These are phyloP conservation scores for Buphagus erythrorhynchus DNA, from an alignment of 2,797 vertebrate species.

Conservation along the genomic window DNA sequence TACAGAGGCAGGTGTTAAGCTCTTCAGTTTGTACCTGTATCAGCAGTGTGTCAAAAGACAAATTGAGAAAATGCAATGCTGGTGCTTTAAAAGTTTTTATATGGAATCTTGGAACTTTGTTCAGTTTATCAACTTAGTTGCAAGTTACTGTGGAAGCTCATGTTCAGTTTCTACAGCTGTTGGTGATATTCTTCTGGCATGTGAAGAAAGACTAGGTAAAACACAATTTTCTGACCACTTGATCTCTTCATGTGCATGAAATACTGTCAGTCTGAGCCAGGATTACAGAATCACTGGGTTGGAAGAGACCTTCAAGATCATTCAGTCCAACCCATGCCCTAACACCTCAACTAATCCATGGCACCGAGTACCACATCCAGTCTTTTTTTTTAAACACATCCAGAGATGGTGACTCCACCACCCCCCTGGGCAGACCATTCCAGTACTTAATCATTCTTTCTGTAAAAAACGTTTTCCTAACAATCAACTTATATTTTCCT, in stretches of 20 bases:
- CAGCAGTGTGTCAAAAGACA: background rate
- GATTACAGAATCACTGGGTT: background rate
- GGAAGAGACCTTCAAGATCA: background rate
- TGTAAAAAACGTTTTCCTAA: no score
- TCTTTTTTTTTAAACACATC: background rate
- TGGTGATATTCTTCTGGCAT: background rate
- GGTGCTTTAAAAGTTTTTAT: background rate
- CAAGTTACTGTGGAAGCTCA: background rate
- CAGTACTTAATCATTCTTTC: background rate
- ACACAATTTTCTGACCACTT: background rate
- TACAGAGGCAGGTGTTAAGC: background rate
- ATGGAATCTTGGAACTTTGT: background rate
- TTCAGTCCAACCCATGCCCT: background rate
- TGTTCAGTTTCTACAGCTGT: background rate
- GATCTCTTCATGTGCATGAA: background rate
- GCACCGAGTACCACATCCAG: accelerated
- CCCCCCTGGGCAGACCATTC: background rate
- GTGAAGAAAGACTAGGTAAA: background rate
- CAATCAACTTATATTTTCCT: background rate
- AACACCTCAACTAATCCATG: background rate
- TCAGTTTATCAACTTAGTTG: background rate
- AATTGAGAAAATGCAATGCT: background rate
- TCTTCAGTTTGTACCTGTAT: background rate
- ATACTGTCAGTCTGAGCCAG: background rate
- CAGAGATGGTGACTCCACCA: background rate